phyloP scores from a whole-genome alignment of 2,797 vertebrate species.

The Dipus sagitta region DNA sequence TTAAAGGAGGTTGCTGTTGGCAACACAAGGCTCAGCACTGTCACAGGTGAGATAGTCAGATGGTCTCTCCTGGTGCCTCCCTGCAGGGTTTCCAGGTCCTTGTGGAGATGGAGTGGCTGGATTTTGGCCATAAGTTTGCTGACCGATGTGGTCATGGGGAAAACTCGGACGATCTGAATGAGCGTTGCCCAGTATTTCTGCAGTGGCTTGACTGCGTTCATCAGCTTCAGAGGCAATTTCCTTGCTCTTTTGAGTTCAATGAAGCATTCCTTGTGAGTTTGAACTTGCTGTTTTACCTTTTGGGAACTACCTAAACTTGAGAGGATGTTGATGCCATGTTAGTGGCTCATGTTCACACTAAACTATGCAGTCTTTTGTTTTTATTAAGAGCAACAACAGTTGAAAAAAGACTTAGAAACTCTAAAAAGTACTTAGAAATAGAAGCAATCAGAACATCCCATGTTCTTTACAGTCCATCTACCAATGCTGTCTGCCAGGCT shows the following conservation, averaged over 20 bases:
- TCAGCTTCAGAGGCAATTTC: constrained; percentile 99
- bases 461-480: background rate
- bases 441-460: background rate
- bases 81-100: constrained; percentile 97
- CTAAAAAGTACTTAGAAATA: constrained; percentile 34
- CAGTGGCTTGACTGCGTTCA: constrained; percentile 99
- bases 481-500: background rate
- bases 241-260: constrained; percentile 99
- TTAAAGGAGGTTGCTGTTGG: background rate
- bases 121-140: constrained; percentile 99
- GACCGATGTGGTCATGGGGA: constrained; percentile 98
- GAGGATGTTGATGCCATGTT: background rate
- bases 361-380: background rate
- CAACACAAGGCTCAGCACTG: background rate
- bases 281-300: constrained; percentile 67
- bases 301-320: constrained; percentile 14
- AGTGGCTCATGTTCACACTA: constrained; percentile 46
- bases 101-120: constrained; percentile 98
- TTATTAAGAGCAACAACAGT: background rate
- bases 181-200: constrained; percentile 98
- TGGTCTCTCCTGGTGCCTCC: constrained; percentile 58
- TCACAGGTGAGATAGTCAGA: background rate
- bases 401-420: too few relatives aligned
- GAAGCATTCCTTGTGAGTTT: constrained; percentile 98
- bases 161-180: constrained; percentile 97